A percentile compares a stretch with the other conserved stretches of the same genome.
Conservation (phyloP, 1,140 invertebrate genomes). For the Caenorhabditis briggsae region DNA sequence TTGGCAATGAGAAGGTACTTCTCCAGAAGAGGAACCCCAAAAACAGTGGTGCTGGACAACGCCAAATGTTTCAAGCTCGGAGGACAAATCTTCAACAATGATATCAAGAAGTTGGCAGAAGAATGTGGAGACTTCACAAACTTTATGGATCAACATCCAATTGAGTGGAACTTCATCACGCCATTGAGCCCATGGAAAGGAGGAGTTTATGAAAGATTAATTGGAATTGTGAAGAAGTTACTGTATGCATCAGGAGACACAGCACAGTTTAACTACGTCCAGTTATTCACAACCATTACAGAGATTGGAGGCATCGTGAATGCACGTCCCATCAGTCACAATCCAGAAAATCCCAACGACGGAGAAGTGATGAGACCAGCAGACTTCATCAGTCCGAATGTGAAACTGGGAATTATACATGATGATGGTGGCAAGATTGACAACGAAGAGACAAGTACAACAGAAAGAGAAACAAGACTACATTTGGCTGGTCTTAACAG, state of each 20-base stretch:
- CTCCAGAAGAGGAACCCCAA: constrained; percentile 53
- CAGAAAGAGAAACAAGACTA: background rate
- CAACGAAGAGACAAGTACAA: background rate
- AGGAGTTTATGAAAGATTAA: background rate
- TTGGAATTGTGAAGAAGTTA: background rate
- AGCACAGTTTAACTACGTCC: background rate
- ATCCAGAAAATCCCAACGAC: too few species aligned
- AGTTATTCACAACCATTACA: background rate
- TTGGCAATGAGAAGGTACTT: constrained; percentile 48
- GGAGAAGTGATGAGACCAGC: background rate
- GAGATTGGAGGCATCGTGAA: too few species aligned
- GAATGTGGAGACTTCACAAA: background rate
- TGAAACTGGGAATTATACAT: background rate
- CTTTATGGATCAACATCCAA: background rate
- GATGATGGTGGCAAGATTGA: background rate
- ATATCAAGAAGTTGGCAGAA: background rate
- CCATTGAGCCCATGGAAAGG: constrained; percentile 1
- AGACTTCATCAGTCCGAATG: background rate
- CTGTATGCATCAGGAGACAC: background rate
- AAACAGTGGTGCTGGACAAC: constrained; percentile 60
- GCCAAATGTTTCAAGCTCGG: constrained; percentile 48
- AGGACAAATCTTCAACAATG: constrained; percentile 19
- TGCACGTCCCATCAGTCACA: too few species aligned
- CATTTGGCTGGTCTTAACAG: background rate
- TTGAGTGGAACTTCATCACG: background rate